These are phyloP conservation scores for Carcina quercana DNA, from an alignment of 2,888 invertebrate genomes.

Conservation along the genomic window DNA sequence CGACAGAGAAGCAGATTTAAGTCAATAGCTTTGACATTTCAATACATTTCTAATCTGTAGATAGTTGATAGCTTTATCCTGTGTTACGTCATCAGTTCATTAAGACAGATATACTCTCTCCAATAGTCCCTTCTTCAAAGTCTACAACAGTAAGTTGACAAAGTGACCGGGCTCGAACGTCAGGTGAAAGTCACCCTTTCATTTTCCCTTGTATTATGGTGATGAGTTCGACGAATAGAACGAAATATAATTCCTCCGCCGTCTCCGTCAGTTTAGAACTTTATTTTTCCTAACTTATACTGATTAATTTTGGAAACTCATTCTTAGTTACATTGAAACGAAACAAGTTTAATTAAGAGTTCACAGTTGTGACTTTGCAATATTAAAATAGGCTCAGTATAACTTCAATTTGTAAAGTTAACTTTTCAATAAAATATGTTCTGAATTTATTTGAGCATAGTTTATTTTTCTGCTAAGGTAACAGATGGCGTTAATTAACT, in stretches of 20 bases:
- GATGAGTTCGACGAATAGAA: constrained; percentile 48
- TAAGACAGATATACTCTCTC: no score
- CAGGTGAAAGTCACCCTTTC: constrained; percentile 42
- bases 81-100: no score
- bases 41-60: no score
- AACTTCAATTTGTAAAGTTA: neutral
- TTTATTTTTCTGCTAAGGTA: no score
- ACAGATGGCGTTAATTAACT: no score
- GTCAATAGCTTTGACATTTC: no score
- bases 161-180: constrained; percentile 15
- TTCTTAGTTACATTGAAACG: constrained; percentile 59
- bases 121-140: no score
- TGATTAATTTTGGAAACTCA: constrained; percentile 63
- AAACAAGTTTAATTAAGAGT: constrained; percentile 67
- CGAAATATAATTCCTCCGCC: constrained; percentile 56
- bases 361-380: constrained; percentile 31
- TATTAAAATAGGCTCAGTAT: constrained; percentile 19
- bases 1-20: no score
- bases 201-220: constrained; percentile 61
- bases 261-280: constrained; percentile 46
- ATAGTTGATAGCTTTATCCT: no score
- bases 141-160: no score
- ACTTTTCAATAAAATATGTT: constrained; percentile 8
- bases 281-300: constrained; percentile 55
- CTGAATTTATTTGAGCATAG: no score